Conservation (phyloP, 2,113 vertebrate species). For the Indicator indicator region DNA sequence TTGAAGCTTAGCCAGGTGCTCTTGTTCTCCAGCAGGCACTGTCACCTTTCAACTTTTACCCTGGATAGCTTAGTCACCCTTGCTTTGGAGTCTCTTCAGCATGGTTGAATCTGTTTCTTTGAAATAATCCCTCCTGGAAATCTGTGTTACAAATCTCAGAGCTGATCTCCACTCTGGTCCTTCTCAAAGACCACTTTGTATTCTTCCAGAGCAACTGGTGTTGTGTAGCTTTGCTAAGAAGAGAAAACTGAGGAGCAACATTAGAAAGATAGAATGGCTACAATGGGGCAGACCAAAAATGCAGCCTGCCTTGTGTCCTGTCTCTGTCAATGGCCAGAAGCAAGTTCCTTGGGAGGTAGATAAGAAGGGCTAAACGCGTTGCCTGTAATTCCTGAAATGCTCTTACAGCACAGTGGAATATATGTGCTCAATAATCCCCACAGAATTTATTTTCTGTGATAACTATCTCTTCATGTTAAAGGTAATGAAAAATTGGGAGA, state of each 20-base stretch:
- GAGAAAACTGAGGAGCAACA: background rate
- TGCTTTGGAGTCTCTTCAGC: background rate
- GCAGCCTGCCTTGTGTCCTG: background rate
- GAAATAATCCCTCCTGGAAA: background rate
- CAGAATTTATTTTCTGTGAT: background rate
- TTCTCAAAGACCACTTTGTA: background rate
- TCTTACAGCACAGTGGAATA: background rate
- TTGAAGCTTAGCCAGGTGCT: background rate
- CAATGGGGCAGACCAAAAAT: background rate
- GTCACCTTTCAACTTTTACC: background rate
- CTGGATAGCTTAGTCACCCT: background rate
- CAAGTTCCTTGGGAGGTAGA: background rate
- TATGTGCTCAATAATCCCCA: background rate
- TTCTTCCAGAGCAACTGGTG: background rate
- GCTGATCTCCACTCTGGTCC: background rate
- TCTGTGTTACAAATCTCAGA: background rate
- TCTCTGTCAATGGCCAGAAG: background rate
- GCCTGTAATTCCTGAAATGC: background rate
- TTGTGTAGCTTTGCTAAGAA: background rate
- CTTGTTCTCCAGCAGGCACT: background rate
- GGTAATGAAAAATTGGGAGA: background rate
- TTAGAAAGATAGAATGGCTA: background rate
- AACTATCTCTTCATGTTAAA: background rate
- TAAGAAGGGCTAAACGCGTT: background rate
- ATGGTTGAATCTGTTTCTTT: background rate